Conservation (phyloP, 23 tunicate species). For the Halocynthia aurantium region DNA sequence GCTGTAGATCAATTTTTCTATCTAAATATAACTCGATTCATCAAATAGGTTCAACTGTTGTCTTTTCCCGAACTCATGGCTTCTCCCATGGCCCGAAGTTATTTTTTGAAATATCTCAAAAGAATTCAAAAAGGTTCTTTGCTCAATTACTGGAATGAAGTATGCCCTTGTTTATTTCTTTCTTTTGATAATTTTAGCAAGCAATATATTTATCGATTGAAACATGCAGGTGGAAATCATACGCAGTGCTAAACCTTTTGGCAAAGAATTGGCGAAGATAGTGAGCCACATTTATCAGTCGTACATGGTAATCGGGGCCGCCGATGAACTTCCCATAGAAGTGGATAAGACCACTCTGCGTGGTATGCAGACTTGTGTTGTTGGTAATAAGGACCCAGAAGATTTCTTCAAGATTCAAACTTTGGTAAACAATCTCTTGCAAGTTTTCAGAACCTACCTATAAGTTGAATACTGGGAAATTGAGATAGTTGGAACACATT, state of each 20-base stretch:
- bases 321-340: slow-evolving; percentile 51
- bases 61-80: slow-evolving; percentile 78
- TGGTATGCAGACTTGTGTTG: slow-evolving; percentile 86
- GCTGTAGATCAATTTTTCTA: too few species aligned
- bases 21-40: too few species aligned
- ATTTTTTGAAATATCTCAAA: slow-evolving; percentile 68
- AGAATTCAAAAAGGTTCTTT: slow-evolving; percentile 56
- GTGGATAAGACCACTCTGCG: slow-evolving; percentile 50
- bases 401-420: slow-evolving; percentile 65
- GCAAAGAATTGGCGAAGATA: slow-evolving; percentile 68
- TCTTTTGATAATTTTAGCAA: too few species aligned
- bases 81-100: slow-evolving; percentile 77
- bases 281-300: slow-evolving; percentile 64
- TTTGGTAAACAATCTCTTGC: too few species aligned
- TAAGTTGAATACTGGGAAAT: too few species aligned
- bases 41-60: slow-evolving; percentile 27
- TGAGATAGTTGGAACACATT: too few species aligned
- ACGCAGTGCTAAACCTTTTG: slow-evolving; percentile 36
- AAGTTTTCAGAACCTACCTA: too few species aligned
- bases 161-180: slow-evolving; percentile 1
- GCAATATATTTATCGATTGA: too few species aligned
- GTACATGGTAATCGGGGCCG: slow-evolving; percentile 46
- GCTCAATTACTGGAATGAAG: slow-evolving; percentile 80
- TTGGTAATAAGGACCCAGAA: slow-evolving; percentile 64
- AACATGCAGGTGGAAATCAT: slow-evolving; percentile 53